Conservation (phyloP, 2,888 invertebrate genomes). For the Tolmerus cingulatus region DNA sequence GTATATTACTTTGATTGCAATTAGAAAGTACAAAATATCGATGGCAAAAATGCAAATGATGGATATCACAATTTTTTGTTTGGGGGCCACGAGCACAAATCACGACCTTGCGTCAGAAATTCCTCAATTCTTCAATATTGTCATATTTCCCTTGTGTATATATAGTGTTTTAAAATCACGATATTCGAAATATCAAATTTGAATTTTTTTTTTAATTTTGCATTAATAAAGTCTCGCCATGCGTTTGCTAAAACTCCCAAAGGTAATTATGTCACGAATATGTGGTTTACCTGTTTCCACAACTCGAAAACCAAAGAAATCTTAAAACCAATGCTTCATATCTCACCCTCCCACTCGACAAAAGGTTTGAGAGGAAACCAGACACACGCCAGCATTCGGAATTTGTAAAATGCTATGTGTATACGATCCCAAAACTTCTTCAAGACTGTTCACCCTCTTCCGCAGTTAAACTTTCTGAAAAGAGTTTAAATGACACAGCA, state of each 20-base stretch:
- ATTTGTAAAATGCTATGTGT: neutral
- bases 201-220: too few species aligned
- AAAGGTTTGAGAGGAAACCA: neutral
- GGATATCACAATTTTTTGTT: too few species aligned
- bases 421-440: neutral
- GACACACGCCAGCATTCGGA: neutral
- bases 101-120: too few species aligned
- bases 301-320: neutral
- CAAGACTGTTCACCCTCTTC: neutral
- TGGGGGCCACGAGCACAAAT: too few species aligned
- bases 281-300: neutral
- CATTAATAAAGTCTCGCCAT: too few species aligned
- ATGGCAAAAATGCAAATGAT: too few species aligned
- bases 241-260: neutral
- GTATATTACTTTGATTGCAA: too few species aligned
- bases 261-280: neutral
- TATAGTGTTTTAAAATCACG: too few species aligned
- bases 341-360: neutral
- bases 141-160: too few species aligned
- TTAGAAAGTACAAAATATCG: too few species aligned
- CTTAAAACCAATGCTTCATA: neutral
- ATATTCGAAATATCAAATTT: too few species aligned
- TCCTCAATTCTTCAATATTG: too few species aligned
- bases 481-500: slow-evolving; percentile 15
- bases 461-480: neutral